Base-by-base conservation (phyloP, 2,888 invertebrate species). In the Tipula unca region DNA sequence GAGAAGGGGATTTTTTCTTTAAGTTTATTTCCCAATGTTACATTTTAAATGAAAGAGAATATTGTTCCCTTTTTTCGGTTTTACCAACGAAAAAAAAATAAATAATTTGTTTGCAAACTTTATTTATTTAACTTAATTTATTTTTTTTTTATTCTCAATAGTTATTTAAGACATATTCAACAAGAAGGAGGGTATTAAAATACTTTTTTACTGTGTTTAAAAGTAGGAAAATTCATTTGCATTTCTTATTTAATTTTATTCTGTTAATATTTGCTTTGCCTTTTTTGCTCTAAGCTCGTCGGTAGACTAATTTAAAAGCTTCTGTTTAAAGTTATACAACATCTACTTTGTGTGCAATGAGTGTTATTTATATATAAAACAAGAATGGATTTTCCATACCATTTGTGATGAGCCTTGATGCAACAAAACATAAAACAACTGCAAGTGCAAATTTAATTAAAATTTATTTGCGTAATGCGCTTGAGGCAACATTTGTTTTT, bases 121-220 rank as follows among this genome's bases (percentile, higher is more conserved):
- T 69, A 69, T 69, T 69, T 69, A 69, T 69, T 69, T 69, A 69
- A 69, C 69, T 69, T 69, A 69, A 69, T 69, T 69, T 69, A 69
- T 25, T 69, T 69, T 69, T 69, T 69, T 25, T 69, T 6, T n/a
- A n/a, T n/a, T 32, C 69, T 3, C 69, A 69, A 25, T 69, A 69
- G 69, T 69, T 69, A 69, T 69, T 69, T 69, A 69, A 69, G 25
- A 69, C 69, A 25, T 25, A 69, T 69, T 69, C 10, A 25, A 10
- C 69, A 69, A 25, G 69, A 69, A 48, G 69, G 13, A 25, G 13
- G 25, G 8, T 17, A 39, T 10, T 25, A 25, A 69, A 69, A 69
- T 69, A 69, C 69, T 25, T 25, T 69, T 54, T 54, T 54, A 6
- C n/a, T 25, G 69, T n/a, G 10, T 25, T 10, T 13, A 69, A 69